These are phyloP conservation scores for Teleogryllus oceanicus DNA, from an alignment of 2,888 invertebrate species.

Conservation along the genomic window DNA sequence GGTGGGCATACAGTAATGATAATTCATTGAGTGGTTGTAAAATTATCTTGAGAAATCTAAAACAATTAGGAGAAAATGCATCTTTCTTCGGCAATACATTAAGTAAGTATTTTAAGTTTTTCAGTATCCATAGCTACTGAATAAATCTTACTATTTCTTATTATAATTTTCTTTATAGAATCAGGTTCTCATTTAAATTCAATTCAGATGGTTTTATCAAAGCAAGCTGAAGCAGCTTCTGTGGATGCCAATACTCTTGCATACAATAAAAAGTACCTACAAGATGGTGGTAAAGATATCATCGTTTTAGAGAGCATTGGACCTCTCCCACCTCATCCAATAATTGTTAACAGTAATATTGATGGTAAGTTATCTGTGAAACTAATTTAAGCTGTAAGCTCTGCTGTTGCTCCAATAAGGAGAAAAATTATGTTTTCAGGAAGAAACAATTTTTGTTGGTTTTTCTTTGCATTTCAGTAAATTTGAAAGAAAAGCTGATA, in stretches of 20 bases:
- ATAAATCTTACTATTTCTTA: background rate
- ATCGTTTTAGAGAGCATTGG: constrained; percentile 60
- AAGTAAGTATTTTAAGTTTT: constrained; percentile 46
- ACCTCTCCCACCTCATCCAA: constrained; percentile 63
- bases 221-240: constrained; percentile 62
- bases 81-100: constrained; percentile 58
- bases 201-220: constrained; percentile 59
- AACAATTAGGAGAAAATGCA: constrained; percentile 58
- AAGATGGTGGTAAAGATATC: constrained; percentile 56
- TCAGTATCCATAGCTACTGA: background rate
- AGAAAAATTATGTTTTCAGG: too few species aligned
- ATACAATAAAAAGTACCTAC: constrained; percentile 55
- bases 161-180: constrained; percentile 43
- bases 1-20: constrained; percentile 55
- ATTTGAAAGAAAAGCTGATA: constrained; percentile 45
- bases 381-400: too few species aligned
- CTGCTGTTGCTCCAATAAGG: too few species aligned
- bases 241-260: constrained; percentile 60
- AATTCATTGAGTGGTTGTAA: constrained; percentile 57
- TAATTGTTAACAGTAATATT: constrained; percentile 58
- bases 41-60: constrained; percentile 54
- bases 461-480: background rate
- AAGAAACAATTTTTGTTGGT: background rate
- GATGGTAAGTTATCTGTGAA: constrained; percentile 49
- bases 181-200: constrained; percentile 61